Evolutionary conservation across 1,140 invertebrate species (phyloP).

Genomic region (Diuraphis noxia): DNA sequence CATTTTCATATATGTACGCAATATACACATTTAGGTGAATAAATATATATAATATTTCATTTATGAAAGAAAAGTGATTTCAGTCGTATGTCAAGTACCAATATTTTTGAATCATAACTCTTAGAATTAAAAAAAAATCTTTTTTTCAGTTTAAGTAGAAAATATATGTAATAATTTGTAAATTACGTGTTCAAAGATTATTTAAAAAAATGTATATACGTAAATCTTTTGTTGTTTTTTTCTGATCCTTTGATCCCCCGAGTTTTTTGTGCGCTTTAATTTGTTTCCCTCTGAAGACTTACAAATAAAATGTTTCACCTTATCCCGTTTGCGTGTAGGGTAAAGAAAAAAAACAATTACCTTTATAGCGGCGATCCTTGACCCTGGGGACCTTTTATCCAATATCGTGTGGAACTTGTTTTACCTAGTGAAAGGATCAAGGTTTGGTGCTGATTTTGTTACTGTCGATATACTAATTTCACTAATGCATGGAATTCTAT

Average conservation of each 20-base stretch:
- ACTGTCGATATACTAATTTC: neutral
- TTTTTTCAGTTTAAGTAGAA: neutral
- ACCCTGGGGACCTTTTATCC: neutral
- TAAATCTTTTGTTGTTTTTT: neutral
- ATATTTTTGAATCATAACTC: neutral
- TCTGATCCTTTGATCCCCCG: neutral
- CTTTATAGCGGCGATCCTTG: neutral
- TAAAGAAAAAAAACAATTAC: neutral
- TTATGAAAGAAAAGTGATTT: neutral
- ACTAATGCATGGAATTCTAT: neutral
- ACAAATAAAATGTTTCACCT: slow-evolving; percentile 1
- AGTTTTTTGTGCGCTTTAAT: neutral
- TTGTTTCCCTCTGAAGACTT: neutral
- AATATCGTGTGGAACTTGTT: neutral
- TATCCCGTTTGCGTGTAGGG: neutral
- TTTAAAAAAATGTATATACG: neutral
- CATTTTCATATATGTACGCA: neutral
- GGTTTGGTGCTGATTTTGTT: neutral
- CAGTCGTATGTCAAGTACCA: neutral
- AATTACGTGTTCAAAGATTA: neutral
- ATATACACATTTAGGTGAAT: neutral
- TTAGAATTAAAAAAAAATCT: neutral
- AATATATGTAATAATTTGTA: neutral
- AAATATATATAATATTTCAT: neutral
- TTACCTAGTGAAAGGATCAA: neutral